These are phyloP conservation scores for Mustela lutreola DNA, from an alignment of 2,113 vertebrate species.

Conservation along the genomic window DNA sequence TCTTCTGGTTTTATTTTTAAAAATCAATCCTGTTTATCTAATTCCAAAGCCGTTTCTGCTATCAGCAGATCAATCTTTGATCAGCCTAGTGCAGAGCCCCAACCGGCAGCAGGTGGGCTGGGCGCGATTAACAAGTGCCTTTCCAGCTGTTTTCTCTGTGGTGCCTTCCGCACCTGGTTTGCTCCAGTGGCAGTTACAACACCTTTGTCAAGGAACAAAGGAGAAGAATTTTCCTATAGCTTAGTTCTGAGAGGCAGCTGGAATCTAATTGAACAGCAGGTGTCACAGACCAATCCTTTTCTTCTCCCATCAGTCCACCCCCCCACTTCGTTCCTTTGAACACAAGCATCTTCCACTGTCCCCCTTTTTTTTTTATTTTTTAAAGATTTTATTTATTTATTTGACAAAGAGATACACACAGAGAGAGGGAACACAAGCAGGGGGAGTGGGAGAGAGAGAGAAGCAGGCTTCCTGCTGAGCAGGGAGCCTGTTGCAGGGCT, in stretches of 20 bases:
- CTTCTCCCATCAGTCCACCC: not conserved
- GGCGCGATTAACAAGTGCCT: not conserved
- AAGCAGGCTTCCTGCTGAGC: no score
- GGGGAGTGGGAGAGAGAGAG: no score
- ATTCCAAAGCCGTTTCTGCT: not conserved
- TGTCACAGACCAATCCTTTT: not conserved
- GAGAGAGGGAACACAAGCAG: no score
- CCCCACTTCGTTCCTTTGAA: not conserved
- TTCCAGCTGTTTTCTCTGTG: not conserved
- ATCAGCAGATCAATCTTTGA: slow-evolving; percentile 39
- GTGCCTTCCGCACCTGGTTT: slow-evolving; percentile 7
- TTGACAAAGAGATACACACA: no score
- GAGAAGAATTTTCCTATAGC: not conserved
- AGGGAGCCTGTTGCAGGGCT: no score
- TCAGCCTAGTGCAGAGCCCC: not conserved
- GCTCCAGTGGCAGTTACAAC: not conserved
- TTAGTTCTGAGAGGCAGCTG: not conserved
- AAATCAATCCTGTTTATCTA: slow-evolving; percentile 48
- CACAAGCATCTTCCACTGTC: not conserved
- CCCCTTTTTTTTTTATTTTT: not conserved
- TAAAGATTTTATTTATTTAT: no score
- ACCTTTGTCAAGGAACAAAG: not conserved
- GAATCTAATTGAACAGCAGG: not conserved
- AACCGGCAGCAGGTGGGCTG: not conserved
- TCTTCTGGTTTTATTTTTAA: slow-evolving; percentile 48